Evolutionary conservation across 1,140 invertebrate species (phyloP).

Genomic region (Drosophila sp.): DNA sequence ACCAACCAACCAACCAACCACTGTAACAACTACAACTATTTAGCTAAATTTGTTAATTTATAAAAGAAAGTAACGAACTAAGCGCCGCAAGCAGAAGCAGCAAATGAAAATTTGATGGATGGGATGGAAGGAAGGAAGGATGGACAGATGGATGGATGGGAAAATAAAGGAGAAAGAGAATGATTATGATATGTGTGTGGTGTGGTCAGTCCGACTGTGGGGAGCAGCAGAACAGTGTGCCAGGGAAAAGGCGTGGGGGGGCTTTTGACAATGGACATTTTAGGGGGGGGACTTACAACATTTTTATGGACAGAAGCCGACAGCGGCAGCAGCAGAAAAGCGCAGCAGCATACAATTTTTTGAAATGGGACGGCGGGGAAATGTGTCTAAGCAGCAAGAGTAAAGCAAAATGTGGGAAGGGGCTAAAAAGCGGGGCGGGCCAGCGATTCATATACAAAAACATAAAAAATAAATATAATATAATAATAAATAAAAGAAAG

Average conservation of each 20-base stretch:
- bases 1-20: slow-evolving; percentile 46
- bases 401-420: slow-evolving; percentile 20
- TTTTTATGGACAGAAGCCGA: slow-evolving; percentile 41
- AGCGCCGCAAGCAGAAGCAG: slow-evolving; percentile 57
- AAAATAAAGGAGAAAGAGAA: slow-evolving; percentile 7
- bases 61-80: slow-evolving; percentile 75
- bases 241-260: slow-evolving; percentile 15
- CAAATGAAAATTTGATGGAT: slow-evolving; percentile 18
- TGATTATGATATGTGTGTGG: slow-evolving; percentile 40
- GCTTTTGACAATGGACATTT: slow-evolving; percentile 35
- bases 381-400: slow-evolving; percentile 9
- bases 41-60: slow-evolving; percentile 82
- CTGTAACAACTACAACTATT: slow-evolving; percentile 74
- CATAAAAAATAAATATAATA: slow-evolving; percentile 30
- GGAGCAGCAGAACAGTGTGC: slow-evolving; percentile 1
- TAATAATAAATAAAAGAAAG: slow-evolving; percentile 34
- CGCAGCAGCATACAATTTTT: slow-evolving; percentile 11
- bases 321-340: slow-evolving; percentile 15
- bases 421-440: slow-evolving; percentile 54
- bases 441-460: slow-evolving; percentile 64
- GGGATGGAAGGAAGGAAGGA: slow-evolving; percentile 62
- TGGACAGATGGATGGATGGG: slow-evolving; percentile 4
- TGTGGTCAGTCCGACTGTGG: slow-evolving; percentile 15
- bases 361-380: slow-evolving; percentile 4
- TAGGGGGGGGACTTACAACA: slow-evolving; percentile 27